phyloP scores from a whole-genome alignment of 2,797 vertebrate genomes.

The Myotis findleyi region DNA sequence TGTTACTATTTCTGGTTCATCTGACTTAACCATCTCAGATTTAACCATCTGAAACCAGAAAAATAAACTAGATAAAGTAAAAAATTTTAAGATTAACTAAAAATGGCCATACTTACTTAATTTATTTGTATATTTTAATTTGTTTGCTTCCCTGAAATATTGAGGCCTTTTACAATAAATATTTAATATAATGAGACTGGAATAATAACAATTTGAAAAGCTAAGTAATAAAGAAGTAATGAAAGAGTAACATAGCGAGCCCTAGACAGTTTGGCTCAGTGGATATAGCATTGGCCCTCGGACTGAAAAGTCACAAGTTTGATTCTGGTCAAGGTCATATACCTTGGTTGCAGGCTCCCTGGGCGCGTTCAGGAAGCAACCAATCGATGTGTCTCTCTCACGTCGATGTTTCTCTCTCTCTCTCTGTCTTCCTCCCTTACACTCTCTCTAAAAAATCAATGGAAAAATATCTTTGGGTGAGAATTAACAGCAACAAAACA shows the following conservation, averaged over 20 bases:
- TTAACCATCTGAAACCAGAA: slow-evolving; percentile 32
- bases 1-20: slow-evolving; percentile 40
- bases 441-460: too few species aligned
- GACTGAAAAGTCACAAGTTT: too few species aligned
- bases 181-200: not conserved
- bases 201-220: slow-evolving; percentile 38
- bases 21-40: slow-evolving; percentile 16
- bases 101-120: slow-evolving; percentile 1
- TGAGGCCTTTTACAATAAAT: slow-evolving; percentile 37
- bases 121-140: not conserved
- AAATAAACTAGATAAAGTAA: slow-evolving; percentile 23
- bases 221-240: not conserved
- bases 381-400: too few species aligned
- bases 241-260: not conserved
- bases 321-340: too few species aligned
- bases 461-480: too few species aligned
- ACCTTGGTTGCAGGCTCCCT: too few species aligned
- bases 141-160: not conserved
- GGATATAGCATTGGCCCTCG: too few species aligned
- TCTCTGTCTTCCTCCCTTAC: too few species aligned
- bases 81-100: slow-evolving; percentile 23
- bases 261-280: too few species aligned
- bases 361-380: too few species aligned
- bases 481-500: too few species aligned
- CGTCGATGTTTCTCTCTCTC: too few species aligned